Evolutionary conservation across 2,113 vertebrate species (phyloP).

Genomic region (Grammatotria lemairii): DNA sequence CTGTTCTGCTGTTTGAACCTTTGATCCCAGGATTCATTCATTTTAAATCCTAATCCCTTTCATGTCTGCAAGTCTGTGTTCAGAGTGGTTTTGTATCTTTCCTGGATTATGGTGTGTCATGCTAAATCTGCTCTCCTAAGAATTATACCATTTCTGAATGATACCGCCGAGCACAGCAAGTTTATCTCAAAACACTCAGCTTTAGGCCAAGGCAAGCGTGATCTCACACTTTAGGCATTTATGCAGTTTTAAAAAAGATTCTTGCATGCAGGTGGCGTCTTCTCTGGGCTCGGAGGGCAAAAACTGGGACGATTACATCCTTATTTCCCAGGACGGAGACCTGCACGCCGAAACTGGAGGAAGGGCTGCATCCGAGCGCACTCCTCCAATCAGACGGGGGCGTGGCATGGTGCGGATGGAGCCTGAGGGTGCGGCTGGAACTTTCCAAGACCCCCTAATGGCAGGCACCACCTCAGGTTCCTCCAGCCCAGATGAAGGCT

Average conservation of each 20-base stretch:
- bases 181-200: background rate
- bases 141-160: background rate
- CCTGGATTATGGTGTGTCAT: background rate
- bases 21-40: background rate
- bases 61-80: background rate
- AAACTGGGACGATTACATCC: slow-evolving; percentile 86
- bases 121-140: background rate
- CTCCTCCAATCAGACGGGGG: slow-evolving; percentile 45
- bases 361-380: background rate
- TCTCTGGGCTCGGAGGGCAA: slow-evolving; percentile 61
- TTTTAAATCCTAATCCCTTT: background rate
- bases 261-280: slow-evolving; percentile 7
- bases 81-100: background rate
- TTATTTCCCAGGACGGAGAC: slow-evolving; percentile 83
- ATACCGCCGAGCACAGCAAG: background rate
- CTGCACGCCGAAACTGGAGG: slow-evolving; percentile 37
- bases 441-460: slow-evolving; percentile 87
- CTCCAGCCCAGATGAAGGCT: slow-evolving; percentile 90
- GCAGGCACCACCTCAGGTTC: slow-evolving; percentile 75
- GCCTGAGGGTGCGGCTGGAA: slow-evolving; percentile 57
- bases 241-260: background rate
- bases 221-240: background rate
- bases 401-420: slow-evolving; percentile 53
- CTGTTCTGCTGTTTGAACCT: background rate
- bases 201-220: background rate